These are phyloP conservation scores for Entomobrya multifasciata DNA, from an alignment of 2,888 invertebrate species.

Conservation along the genomic window DNA sequence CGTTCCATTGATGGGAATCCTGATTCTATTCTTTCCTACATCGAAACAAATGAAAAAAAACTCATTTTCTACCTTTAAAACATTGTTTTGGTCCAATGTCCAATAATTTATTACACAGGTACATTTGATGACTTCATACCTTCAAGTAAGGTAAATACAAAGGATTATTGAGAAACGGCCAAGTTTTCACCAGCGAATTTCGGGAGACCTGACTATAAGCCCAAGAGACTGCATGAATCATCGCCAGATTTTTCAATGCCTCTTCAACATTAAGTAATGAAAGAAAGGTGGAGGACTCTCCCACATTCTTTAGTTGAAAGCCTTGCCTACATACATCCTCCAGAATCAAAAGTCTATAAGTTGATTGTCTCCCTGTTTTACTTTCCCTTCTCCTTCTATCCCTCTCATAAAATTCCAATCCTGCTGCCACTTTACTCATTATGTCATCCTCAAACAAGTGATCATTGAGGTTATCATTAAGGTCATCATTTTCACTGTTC, in stretches of 20 bases:
- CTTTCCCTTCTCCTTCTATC: constrained; percentile 1
- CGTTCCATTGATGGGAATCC: constrained; percentile 50
- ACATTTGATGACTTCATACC: no score
- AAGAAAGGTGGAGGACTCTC: constrained; percentile 48
- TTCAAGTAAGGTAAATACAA: constrained; percentile 50
- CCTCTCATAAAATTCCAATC: constrained; percentile 37
- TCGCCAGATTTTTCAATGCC: constrained; percentile 54
- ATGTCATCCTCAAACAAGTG: constrained; percentile 52
- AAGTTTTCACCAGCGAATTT: constrained; percentile 25
- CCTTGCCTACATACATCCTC: constrained; percentile 47
- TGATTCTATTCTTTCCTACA: constrained; percentile 36
- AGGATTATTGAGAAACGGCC: constrained; percentile 57
- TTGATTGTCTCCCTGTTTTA: constrained; percentile 28
- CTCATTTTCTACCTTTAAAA: no score
- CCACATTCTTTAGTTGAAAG: constrained; percentile 44
- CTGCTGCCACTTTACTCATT: constrained; percentile 63
- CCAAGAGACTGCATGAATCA: constrained; percentile 64
- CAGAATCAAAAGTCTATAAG: constrained; percentile 55
- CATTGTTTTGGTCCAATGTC: no score
- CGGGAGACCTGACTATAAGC: constrained; percentile 43
- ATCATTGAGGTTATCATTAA: constrained; percentile 30
- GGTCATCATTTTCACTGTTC: background rate
- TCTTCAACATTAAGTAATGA: constrained; percentile 64
- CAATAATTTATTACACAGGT: no score
- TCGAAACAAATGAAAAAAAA: background rate